phyloP scores from a whole-genome alignment of 2,888 invertebrate genomes.

The Brachypterus glaber region DNA sequence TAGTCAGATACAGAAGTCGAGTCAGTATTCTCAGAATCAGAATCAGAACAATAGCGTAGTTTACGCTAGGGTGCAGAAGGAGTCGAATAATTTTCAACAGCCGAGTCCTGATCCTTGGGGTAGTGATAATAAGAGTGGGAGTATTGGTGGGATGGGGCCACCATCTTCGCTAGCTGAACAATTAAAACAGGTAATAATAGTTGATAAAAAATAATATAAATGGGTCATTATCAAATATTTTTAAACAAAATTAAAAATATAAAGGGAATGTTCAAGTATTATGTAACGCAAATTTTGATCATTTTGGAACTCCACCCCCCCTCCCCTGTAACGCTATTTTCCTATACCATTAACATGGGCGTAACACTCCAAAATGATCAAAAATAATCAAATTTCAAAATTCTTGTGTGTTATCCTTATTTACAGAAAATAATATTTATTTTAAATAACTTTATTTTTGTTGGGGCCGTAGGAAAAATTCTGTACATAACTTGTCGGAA shows the following conservation, averaged over 20 bases:
- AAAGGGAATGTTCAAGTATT: too few relatives aligned
- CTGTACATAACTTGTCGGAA: too few relatives aligned
- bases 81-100: conserved; percentile 33
- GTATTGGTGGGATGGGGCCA: conserved; percentile 53
- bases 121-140: conserved; percentile 29
- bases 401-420: too few relatives aligned
- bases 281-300: too few relatives aligned
- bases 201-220: not conserved
- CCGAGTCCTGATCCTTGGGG: conserved; percentile 38
- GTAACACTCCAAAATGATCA: too few relatives aligned
- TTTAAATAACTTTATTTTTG: too few relatives aligned
- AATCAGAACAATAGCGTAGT: conserved; percentile 27
- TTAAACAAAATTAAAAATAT: not conserved
- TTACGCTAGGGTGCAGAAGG: conserved; percentile 48
- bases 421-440: too few relatives aligned
- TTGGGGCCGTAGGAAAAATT: too few relatives aligned
- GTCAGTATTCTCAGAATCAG: conserved; percentile 18
- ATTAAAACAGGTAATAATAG: conserved; percentile 56
- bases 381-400: too few relatives aligned
- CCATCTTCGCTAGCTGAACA: conserved; percentile 77
- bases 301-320: too few relatives aligned
- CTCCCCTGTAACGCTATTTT: too few relatives aligned
- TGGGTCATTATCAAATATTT: not conserved
- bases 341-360: too few relatives aligned
- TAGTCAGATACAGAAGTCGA: conserved; percentile 29